These are phyloP conservation scores for Papilio protenor DNA, from an alignment of 2,888 invertebrate species.

Conservation along the genomic window DNA sequence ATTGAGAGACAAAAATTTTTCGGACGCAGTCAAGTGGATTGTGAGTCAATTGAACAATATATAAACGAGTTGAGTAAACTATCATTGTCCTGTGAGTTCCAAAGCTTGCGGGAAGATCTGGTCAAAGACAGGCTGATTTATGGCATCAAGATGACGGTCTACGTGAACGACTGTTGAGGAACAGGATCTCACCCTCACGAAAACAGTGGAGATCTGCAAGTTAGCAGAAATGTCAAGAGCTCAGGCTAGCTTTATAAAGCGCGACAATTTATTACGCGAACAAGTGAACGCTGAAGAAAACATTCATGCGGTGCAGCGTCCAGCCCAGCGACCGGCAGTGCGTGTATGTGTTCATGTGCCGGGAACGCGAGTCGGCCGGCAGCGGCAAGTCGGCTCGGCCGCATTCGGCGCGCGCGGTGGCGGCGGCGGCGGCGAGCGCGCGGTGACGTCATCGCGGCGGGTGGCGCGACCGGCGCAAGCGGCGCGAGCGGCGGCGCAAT, in stretches of 20 bases:
- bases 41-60: too few relatives aligned
- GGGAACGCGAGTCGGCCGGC: background rate
- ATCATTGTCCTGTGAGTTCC: too few relatives aligned
- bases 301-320: background rate
- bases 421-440: background rate
- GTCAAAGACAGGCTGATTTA: background rate
- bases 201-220: background rate
- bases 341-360: background rate
- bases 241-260: constrained; percentile 11
- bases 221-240: constrained; percentile 3
- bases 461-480: background rate
- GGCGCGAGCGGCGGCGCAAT: constrained; percentile 5
- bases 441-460: background rate
- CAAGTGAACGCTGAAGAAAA: background rate
- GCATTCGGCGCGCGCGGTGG: background rate
- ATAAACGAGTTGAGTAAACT: too few relatives aligned
- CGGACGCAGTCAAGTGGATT: background rate
- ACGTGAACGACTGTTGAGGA: background rate
- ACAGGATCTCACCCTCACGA: background rate
- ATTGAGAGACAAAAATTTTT: constrained; percentile 6
- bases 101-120: too few relatives aligned
- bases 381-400: background rate
- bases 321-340: background rate
- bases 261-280: background rate
- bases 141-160: constrained; percentile 6